Base-by-base conservation (phyloP, 2,888 invertebrate genomes). In the Encarsia formosa region DNA sequence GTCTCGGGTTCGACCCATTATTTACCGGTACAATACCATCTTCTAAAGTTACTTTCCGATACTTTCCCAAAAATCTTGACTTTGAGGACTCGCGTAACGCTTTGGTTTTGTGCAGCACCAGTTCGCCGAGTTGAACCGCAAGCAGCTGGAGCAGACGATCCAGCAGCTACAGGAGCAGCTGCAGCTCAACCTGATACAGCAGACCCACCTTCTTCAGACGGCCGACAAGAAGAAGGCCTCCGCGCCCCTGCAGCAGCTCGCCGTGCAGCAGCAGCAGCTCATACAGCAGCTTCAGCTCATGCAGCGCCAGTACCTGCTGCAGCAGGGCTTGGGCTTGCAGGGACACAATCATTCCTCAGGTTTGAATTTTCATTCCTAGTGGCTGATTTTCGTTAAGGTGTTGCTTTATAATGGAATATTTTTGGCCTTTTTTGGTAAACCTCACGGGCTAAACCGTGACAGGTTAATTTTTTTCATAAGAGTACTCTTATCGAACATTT, bases 161-260 rank as follows among this genome's bases (percentile, higher is more conserved):
- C 83, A 85, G 63, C 86, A 90, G 64, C 78, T 91, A 60, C 91
- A 91, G 69, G 91, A 91, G 67, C 90, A 91, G 75, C 80, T 91
- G 59, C 90, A 91, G 75, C 72, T 91, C 67, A 91, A 91, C 72
- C 77, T 91, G 65, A 81, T 91, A 47, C 90, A 91, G 70, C 91
- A 91, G 73, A 83, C 89, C 47, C 90, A 87, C 70, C 76, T 87
- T 53, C 73, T 85, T 61, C 85, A 85, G 68, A 78, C 77, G 45
- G 74, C 79, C 42, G 82, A 83, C 61, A 83, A 82, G 74, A 81
- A 80, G 66, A 82, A 82, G 65, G 80, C 79, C 20, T 75, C 78
- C 62, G 84, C 85, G 42, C 85, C 88, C 42, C 78, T 91, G 41
- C 90, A 90, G 70, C 89, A 91, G 68, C 71, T 90, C 42, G 86